phyloP scores from a whole-genome alignment of 1,140 invertebrate genomes.

The Sitophilus oryzae region DNA sequence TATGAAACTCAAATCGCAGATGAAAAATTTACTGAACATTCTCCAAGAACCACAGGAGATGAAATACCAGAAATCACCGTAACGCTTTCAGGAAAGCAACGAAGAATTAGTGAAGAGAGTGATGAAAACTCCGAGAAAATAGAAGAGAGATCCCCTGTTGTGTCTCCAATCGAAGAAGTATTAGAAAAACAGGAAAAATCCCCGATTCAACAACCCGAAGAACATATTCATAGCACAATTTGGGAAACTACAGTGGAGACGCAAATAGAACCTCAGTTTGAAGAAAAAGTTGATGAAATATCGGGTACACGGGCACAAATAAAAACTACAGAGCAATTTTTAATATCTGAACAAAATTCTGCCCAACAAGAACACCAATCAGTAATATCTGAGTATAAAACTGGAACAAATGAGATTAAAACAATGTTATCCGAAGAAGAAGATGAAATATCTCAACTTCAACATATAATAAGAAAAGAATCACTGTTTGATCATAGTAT shows the following conservation, averaged over 20 bases:
- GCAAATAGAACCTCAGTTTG: conserved; percentile 34
- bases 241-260: conserved; percentile 60
- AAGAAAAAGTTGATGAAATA: conserved; percentile 34
- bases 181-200: conserved; percentile 34
- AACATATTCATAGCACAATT: conserved; percentile 54
- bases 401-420: neutral
- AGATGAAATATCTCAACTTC: neutral
- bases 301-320: conserved; percentile 4
- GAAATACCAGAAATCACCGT: conserved; percentile 41
- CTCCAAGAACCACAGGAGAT: conserved; percentile 31
- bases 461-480: neutral
- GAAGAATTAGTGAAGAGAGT: conserved; percentile 42
- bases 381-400: neutral
- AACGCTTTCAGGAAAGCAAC: conserved; percentile 39
- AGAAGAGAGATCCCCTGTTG: conserved; percentile 21
- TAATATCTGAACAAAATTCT: conserved; percentile 11
- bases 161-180: conserved; percentile 44
- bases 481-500: neutral
- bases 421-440: neutral
- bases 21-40: conserved; percentile 29
- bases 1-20: conserved; percentile 36
- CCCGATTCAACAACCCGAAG: conserved; percentile 51
- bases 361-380: neutral
- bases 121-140: conserved; percentile 32
- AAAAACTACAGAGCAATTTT: conserved; percentile 18